A percentile compares a stretch with the other conserved stretches of the same genome.
Conservation (phyloP, 2,888 invertebrate genomes). For the Ferdinandea cuprea region DNA sequence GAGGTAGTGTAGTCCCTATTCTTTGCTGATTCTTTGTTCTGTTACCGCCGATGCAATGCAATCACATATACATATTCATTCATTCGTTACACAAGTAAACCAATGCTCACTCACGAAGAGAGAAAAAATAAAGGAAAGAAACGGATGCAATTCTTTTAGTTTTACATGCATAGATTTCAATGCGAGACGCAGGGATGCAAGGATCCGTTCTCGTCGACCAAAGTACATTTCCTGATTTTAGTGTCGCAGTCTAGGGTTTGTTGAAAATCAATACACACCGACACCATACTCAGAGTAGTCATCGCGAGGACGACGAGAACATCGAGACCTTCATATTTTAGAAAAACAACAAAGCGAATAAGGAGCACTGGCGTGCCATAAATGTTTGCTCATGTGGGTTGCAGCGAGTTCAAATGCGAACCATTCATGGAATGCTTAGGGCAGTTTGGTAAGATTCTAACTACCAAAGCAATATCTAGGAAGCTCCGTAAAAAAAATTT, state of each 20-base stretch:
- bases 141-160: constrained; percentile 34
- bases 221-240: constrained; percentile 55
- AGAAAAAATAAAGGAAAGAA: constrained; percentile 17
- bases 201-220: constrained; percentile 37
- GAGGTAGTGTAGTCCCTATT: no score
- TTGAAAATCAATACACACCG: constrained; percentile 12
- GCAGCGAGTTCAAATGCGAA: no score
- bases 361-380: not conserved
- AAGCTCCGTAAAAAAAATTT: no score
- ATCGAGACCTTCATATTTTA: no score
- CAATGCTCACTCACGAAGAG: constrained; percentile 19
- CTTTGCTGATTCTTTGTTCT: constrained; percentile 41
- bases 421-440: no score
- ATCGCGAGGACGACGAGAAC: no score
- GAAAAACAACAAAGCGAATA: no score
- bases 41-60: constrained; percentile 19
- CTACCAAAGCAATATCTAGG: no score
- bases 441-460: no score
- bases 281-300: no score
- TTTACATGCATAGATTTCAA: constrained; percentile 14
- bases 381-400: not conserved
- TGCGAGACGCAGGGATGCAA: constrained; percentile 33
- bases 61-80: constrained; percentile 34
- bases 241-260: constrained; percentile 34
- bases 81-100: constrained; percentile 27